Evolutionary conservation across 2,888 invertebrate species (phyloP).

Genomic region (Drosophila koepferae): DNA sequence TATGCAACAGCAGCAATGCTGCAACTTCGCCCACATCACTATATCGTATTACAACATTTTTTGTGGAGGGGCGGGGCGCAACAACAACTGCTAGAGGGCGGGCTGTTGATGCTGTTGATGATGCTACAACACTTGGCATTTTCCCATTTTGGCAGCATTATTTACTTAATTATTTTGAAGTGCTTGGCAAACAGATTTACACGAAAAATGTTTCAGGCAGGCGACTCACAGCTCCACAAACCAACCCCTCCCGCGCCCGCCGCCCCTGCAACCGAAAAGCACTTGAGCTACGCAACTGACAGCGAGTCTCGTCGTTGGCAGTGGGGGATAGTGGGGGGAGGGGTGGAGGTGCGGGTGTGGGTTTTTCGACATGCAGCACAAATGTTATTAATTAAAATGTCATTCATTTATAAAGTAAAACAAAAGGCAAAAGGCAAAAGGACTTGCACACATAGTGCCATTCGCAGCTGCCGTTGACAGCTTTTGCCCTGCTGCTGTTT

Average conservation of each 20-base stretch:
- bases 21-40: constrained; percentile 56
- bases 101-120: constrained; percentile 20
- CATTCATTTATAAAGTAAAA: constrained; percentile 72
- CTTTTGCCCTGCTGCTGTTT: constrained; percentile 55
- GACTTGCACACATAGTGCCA: constrained; percentile 44
- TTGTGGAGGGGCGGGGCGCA: neutral
- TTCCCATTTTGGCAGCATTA: constrained; percentile 58
- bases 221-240: constrained; percentile 1
- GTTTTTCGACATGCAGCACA: constrained; percentile 53
- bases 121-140: constrained; percentile 50
- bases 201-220: constrained; percentile 75
- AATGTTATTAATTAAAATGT: constrained; percentile 84
- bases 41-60: constrained; percentile 71
- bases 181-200: constrained; percentile 80
- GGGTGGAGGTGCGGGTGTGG: neutral
- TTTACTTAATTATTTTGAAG: constrained; percentile 80
- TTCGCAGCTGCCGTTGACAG: constrained; percentile 74
- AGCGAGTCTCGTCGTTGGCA: neutral
- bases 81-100: neutral
- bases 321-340: rapidly evolving
- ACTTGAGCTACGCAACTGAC: constrained; percentile 24
- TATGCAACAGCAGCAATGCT: constrained; percentile 12
- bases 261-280: constrained; percentile 9
- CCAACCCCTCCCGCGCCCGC: neutral
- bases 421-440: constrained; percentile 32